Conservation (phyloP, 2,888 invertebrate genomes). For the Ophion ventricosus region DNA sequence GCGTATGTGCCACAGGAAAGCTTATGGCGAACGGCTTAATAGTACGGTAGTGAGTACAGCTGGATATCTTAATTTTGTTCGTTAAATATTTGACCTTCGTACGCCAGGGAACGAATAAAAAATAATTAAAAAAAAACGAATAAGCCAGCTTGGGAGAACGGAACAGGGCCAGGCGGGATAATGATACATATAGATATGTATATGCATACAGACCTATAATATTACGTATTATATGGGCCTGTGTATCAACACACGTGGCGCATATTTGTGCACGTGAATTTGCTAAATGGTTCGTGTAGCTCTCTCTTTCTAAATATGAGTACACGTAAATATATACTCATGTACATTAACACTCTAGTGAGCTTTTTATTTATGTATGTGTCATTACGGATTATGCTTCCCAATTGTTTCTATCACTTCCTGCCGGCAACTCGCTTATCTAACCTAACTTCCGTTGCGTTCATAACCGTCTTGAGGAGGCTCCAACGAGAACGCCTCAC, state of each 20-base stretch:
- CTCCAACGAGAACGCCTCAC: too few relatives aligned
- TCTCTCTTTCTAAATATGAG: background rate
- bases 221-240: conserved; percentile 8
- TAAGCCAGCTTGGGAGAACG: background rate
- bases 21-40: conserved; percentile 42
- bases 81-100: conserved; percentile 63
- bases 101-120: conserved; percentile 3
- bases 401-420: too few relatives aligned
- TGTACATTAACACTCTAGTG: background rate
- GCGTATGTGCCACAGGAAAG: conserved; percentile 3
- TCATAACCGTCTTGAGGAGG: too few relatives aligned
- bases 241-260: conserved; percentile 43
- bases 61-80: conserved; percentile 64
- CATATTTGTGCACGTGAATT: conserved; percentile 61
- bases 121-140: conserved; percentile 3
- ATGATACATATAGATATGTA: conserved; percentile 1
- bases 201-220: conserved; percentile 20
- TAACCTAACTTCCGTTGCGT: too few relatives aligned
- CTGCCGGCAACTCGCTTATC: too few relatives aligned
- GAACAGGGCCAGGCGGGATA: conserved; percentile 12
- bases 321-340: background rate
- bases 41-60: conserved; percentile 34
- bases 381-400: too few relatives aligned
- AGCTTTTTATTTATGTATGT: background rate
- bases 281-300: conserved; percentile 39